Evolutionary conservation across 92 coral and sea anemone genomes (phyloP).

Genomic region (Muricea muricata): DNA sequence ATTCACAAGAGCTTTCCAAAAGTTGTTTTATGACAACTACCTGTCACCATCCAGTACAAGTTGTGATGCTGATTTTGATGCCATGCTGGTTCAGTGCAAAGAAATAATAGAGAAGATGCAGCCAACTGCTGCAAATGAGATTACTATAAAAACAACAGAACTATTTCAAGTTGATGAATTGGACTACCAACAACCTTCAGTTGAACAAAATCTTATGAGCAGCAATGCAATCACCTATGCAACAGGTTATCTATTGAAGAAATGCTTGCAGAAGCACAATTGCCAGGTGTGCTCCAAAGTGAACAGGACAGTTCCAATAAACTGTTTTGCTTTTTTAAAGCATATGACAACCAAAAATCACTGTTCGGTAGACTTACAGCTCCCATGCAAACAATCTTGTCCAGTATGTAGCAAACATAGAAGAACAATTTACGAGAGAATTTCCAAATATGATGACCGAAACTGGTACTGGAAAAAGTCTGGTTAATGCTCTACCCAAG

Average conservation of each 20-base stretch:
- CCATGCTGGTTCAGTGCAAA: neutral
- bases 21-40: conserved; percentile 28
- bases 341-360: neutral
- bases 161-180: neutral
- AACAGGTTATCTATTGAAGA: conserved; percentile 6
- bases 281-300: neutral
- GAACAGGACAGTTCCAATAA: neutral
- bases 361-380: neutral
- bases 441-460: neutral
- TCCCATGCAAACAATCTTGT: neutral
- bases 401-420: neutral
- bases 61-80: conserved; percentile 11
- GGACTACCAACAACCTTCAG: neutral
- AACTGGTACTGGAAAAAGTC: neutral
- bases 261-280: neutral
- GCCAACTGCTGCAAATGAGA: neutral
- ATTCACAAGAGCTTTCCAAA: conserved; percentile 16
- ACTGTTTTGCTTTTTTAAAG: conserved; percentile 1
- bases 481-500: neutral
- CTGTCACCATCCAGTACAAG: neutral
- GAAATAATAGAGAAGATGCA: neutral
- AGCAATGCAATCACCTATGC: conserved; percentile 22
- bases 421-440: neutral
- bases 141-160: neutral
- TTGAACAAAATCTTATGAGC: neutral